These are phyloP conservation scores for Gavia stellata DNA, from an alignment of 2,113 vertebrate genomes.

Conservation along the genomic window DNA sequence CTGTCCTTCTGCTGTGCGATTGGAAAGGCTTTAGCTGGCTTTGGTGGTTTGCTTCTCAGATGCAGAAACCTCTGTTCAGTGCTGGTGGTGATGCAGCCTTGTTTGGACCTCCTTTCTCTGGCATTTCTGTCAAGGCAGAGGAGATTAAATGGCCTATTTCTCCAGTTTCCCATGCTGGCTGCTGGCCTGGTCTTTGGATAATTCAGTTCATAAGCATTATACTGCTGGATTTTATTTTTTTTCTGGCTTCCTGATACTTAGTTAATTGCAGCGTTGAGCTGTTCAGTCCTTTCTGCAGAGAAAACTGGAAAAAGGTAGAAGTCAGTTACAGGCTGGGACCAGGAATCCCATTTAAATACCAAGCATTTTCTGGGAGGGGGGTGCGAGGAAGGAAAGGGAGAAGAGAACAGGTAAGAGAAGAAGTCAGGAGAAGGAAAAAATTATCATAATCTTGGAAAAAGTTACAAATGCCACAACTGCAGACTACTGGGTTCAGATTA, in stretches of 20 bases:
- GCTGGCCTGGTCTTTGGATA: constrained; percentile 13
- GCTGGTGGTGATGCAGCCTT: background rate
- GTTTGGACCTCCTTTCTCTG: background rate
- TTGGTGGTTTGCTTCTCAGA: background rate
- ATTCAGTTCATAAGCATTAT: background rate
- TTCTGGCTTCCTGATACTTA: background rate
- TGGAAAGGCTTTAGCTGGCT: background rate
- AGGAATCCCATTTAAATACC: background rate
- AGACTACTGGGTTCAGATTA: background rate
- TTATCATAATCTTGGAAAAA: background rate
- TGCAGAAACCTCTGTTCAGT: background rate
- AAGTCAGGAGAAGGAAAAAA: background rate
- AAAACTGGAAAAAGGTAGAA: background rate
- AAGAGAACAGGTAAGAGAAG: background rate
- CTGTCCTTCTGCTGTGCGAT: background rate
- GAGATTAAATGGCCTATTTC: background rate
- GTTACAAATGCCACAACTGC: background rate
- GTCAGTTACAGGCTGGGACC: background rate
- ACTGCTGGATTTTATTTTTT: background rate
- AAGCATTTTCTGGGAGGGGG: background rate
- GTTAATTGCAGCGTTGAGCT: background rate
- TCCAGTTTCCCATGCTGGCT: constrained; percentile 29
- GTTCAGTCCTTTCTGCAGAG: background rate
- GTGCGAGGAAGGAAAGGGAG: background rate
- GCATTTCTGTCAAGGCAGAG: background rate